Base-by-base conservation (phyloP, 2,888 invertebrate genomes). In the Lutraria lutraria region DNA sequence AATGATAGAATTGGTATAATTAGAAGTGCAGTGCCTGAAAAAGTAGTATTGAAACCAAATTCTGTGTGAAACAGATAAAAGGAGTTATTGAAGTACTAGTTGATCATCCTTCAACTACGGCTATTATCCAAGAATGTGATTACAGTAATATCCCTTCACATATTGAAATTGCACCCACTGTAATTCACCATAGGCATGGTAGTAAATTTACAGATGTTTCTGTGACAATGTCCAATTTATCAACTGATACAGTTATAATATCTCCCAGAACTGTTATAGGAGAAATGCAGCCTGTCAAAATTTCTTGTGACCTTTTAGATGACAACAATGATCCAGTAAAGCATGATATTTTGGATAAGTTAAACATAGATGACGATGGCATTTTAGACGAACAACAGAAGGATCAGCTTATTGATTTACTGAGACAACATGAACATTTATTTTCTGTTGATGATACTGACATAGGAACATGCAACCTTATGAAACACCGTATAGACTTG, bases 271-370 rank as follows among this genome's bases (percentile, higher is more conserved):
- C 86, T 13, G 72, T 92, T 19, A n/a, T 89, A 19, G 83, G 89
- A 81, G 92, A 90, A 85, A 12, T 90, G 1, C 92, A 92, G 31
- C 90, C 90, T 4, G 89, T 90, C 0, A 82, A 31, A 10, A 72
- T 90, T n/a, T n/a, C 15, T n/a, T 29, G 56, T 31, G 72, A 72
- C 6, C 29, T 72, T 29, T 25, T 25, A 25, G 25, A 72, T 29
- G 15, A 3, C 0, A 25, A 31, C n/a, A 3, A 72, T 25, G 72
- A 72, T 13, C 10, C 15, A 3, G 25, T 25, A 29, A n/a, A 15
- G 29, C 13, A 25, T 12, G 25, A 72, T n/a, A 25, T 72, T n/a
- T 25, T 72, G 8, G 25, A 72, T 8, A 29, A 72, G 10, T 15
- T 72, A 72, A n/a, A 31, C 25, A 72, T 72, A 25, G 72, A 72